Evolutionary conservation across 2,888 invertebrate species (phyloP), one percentile per base, ranked within the genome.

Genomic region (Synergus itoensis): DNA sequence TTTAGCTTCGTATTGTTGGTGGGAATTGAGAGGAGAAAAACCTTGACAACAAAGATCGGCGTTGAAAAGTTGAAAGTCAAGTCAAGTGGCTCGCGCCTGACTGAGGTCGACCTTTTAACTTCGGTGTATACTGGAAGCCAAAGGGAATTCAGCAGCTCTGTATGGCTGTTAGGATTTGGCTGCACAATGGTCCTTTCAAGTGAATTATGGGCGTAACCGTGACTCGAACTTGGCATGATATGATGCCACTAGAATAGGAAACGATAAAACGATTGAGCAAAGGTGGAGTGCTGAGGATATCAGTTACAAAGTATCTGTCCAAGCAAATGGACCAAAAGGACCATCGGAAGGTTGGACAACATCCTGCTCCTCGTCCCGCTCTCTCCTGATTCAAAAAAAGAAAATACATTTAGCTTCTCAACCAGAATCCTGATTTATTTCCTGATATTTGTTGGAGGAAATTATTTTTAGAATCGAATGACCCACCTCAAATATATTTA

Each of bases 171-270:
- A 73, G 53, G 36, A 53, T 53, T 53, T 53, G 53, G 69, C 28
- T 69, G 81, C 77, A 84, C 79, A 82, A 81, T 80, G 78, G 76
- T 69, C 78, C 77, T 78, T 81, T 77, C 45, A 53, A 75, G 80
- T 82, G 81, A 83, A 81, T 82, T 84, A 80, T 82, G 83, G 80
- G 84, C 81, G 82, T 83, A 81, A 77, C 80, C 77, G 79, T 81
- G 82, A 81, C 81, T 73, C 77, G 65, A 78, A 67, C 75, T 80
- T 81, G 79, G 77, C 77, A 81, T 78, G 80, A 81, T 83, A 80
- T 65, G 81, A 82, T 81, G 79, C 81, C 73, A 76, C 67, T 75
- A 65, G 79, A 80, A 82, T 79, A 78, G 67, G 63, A 62, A 77
- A 67, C 77, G 80, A 80, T 79, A 76, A 79, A 81, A 65, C 62